Conservation (phyloP, 2,888 invertebrate species). For the Disparrhopalites patrizii region DNA sequence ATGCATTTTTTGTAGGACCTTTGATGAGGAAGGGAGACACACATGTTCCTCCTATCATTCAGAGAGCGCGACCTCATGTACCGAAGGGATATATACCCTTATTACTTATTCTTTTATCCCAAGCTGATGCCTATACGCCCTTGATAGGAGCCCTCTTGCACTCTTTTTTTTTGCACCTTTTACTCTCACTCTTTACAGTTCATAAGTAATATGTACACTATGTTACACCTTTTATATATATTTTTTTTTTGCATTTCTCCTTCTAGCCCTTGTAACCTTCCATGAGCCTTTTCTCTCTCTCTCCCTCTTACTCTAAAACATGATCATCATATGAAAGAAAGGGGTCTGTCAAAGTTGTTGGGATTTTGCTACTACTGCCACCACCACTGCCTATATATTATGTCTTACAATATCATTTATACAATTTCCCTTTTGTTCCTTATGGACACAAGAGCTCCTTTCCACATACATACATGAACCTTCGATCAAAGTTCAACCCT, state of each 20-base stretch:
- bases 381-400: slow-evolving; percentile 4
- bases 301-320: too few species aligned
- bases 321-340: slow-evolving; percentile 11
- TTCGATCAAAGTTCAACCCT: slow-evolving; percentile 21
- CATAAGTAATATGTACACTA: too few species aligned
- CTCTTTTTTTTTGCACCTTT: slow-evolving; percentile 22
- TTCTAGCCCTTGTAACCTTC: too few species aligned
- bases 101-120: slow-evolving; percentile 45
- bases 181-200: too few species aligned
- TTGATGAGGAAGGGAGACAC: not conserved
- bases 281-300: too few species aligned
- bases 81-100: slow-evolving; percentile 40
- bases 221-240: too few species aligned
- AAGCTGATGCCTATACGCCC: not conserved
- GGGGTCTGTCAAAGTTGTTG: slow-evolving; percentile 13
- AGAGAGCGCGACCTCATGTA: slow-evolving; percentile 26
- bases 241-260: not conserved
- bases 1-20: slow-evolving; percentile 30
- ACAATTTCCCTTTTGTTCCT: slow-evolving; percentile 17
- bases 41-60: slow-evolving; percentile 16
- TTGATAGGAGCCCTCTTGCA: slow-evolving; percentile 31
- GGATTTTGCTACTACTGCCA: not conserved
- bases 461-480: not conserved
- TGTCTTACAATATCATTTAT: slow-evolving; percentile 25
- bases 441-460: not conserved